phyloP scores from a whole-genome alignment of 2,888 invertebrate species.

The Steinernema scapterisci region DNA sequence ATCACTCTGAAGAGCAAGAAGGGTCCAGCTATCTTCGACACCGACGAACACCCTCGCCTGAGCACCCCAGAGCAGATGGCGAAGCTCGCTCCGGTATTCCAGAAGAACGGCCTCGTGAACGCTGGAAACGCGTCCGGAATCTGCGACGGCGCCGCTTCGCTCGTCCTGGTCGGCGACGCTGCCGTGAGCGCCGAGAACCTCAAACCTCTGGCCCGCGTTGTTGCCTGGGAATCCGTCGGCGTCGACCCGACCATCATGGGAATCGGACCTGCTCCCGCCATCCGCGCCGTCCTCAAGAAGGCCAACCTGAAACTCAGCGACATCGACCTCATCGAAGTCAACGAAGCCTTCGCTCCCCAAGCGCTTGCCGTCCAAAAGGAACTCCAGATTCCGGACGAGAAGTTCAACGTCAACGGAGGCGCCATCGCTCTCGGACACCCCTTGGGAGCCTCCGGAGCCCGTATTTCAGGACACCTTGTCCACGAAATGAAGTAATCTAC shows the following conservation, averaged over 20 bases:
- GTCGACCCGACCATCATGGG: conserved; percentile 97
- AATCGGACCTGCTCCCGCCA: conserved; percentile 88
- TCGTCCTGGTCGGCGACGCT: conserved; percentile 76
- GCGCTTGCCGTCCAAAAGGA: conserved; percentile 85
- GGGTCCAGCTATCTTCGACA: conserved; percentile 76
- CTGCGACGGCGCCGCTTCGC: conserved; percentile 88
- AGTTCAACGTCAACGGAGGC: conserved; percentile 90
- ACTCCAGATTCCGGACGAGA: conserved; percentile 80
- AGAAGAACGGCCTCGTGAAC: conserved; percentile 81
- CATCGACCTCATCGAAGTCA: conserved; percentile 81
- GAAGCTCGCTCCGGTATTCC: conserved; percentile 75
- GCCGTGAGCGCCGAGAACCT: conserved; percentile 78
- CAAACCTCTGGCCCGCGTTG: conserved; percentile 85
- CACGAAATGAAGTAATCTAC: conserved; percentile 72
- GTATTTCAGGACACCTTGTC: conserved; percentile 87
- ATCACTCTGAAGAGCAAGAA: conserved; percentile 80
- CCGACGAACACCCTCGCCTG: conserved; percentile 88
- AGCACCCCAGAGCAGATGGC: conserved; percentile 84
- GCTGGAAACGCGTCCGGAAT: conserved; percentile 94
- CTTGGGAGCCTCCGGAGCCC: conserved; percentile 87
- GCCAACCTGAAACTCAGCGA: conserved; percentile 81
- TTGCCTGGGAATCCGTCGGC: conserved; percentile 82
- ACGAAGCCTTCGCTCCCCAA: conserved; percentile 95
- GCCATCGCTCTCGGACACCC: conserved; percentile 93
- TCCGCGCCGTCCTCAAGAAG: conserved; percentile 81